Evolutionary conservation across 2,113 vertebrate genomes (phyloP).

Genomic region (Pelobates fuscus): DNA sequence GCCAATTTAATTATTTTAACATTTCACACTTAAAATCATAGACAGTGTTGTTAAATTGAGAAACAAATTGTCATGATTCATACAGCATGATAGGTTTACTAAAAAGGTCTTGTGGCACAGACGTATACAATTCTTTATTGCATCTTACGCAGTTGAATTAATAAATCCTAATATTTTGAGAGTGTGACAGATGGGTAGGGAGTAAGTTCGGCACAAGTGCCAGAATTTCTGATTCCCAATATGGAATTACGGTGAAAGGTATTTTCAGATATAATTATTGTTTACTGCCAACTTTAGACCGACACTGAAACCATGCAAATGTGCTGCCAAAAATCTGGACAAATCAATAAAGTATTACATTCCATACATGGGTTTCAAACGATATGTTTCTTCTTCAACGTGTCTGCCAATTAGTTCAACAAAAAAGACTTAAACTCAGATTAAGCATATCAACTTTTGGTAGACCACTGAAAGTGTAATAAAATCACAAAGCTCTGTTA

Average conservation of each 20-base stretch:
- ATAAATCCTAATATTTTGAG: conserved; percentile 11
- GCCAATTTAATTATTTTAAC: too few relatives aligned
- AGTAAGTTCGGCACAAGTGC: conserved; percentile 1
- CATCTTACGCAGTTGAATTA: not conserved
- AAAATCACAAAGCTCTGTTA: conserved; percentile 66
- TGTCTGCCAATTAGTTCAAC: conserved; percentile 49
- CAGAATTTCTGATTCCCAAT: conserved; percentile 21
- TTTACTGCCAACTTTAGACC: conserved; percentile 10
- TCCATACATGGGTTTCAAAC: conserved; percentile 13
- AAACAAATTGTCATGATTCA: too few relatives aligned
- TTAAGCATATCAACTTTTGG: conserved; percentile 63
- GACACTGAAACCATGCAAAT: not conserved
- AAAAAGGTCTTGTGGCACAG: too few relatives aligned
- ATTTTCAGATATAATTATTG: conserved; percentile 20
- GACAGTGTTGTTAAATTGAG: too few relatives aligned
- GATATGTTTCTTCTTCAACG: conserved; percentile 48
- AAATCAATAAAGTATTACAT: conserved; percentile 13
- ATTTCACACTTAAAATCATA: too few relatives aligned
- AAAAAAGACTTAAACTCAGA: conserved; percentile 54
- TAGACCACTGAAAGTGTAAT: conserved; percentile 63
- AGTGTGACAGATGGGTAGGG: conserved; percentile 19
- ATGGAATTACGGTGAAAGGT: conserved; percentile 25
- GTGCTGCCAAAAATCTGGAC: not conserved
- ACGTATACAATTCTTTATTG: too few relatives aligned
- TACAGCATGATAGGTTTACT: too few relatives aligned